Conservation (phyloP, 2,797 vertebrate species). For the Kryptolebias ocellatus region DNA sequence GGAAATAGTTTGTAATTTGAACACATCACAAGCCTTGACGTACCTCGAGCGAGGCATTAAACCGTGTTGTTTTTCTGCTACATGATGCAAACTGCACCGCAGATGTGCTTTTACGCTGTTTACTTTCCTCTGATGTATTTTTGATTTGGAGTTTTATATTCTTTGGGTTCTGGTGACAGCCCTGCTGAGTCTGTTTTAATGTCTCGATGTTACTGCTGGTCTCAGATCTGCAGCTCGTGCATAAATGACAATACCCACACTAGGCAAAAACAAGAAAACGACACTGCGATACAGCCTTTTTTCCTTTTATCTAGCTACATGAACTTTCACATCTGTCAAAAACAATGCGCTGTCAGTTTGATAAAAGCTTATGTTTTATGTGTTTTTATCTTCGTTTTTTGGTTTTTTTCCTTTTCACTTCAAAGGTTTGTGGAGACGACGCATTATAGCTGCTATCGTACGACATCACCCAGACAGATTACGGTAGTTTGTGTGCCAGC, state of each 20-base stretch:
- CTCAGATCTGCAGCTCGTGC: neutral
- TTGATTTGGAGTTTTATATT: neutral
- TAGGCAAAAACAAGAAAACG: neutral
- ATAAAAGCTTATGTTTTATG: conserved; percentile 24
- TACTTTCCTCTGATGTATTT: conserved; percentile 5
- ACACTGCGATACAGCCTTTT: neutral
- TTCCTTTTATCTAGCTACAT: conserved; percentile 5
- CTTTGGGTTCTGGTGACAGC: neutral
- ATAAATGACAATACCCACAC: neutral
- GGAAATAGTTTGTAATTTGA: too few species aligned
- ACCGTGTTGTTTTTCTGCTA: neutral
- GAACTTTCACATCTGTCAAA: conserved; percentile 17
- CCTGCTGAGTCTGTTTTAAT: neutral
- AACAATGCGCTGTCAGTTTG: conserved; percentile 19
- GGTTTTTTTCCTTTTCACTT: neutral
- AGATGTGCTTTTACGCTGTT: neutral
- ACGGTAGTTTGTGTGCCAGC: conserved; percentile 47
- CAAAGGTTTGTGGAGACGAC: conserved; percentile 25
- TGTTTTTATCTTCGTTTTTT: neutral
- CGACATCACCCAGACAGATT: conserved; percentile 41
- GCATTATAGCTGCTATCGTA: conserved; percentile 33
- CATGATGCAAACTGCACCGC: neutral
- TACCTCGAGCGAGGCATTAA: too few species aligned
- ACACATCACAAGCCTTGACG: too few species aligned
- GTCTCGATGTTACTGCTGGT: neutral